Percentiles rank a stretch among this genome's conserved stretches.
Evolutionary conservation across 2,888 invertebrate species (phyloP).

Genomic region (Conchocele bisecta): DNA sequence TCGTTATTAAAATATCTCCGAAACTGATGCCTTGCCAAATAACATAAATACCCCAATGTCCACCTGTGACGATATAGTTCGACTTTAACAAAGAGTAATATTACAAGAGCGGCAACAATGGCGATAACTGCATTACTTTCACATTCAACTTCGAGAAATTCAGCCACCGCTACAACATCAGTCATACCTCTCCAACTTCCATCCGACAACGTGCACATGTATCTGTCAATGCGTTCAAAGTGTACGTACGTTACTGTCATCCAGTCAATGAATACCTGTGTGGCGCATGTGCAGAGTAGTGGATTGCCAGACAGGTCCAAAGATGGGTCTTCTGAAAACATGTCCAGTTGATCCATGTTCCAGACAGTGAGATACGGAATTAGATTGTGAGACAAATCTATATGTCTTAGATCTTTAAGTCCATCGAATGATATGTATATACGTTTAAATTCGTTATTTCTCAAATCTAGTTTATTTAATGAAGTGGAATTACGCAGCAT

Average conservation of each 20-base stretch:
- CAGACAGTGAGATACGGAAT: neutral
- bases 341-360: slow-evolving; percentile 5
- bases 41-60: slow-evolving; percentile 24
- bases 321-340: neutral
- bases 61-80: slow-evolving; percentile 29
- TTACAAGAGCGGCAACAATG: neutral
- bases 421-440: slow-evolving; percentile 4
- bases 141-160: neutral
- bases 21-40: slow-evolving; percentile 29
- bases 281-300: slow-evolving; percentile 14
- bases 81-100: no score
- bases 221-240: neutral
- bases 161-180: neutral
- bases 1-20: no score
- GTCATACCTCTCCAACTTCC: neutral
- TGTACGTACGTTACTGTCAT: neutral
- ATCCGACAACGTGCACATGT: slow-evolving; percentile 8
- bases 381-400: slow-evolving; percentile 14
- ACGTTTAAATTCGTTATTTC: slow-evolving; percentile 7
- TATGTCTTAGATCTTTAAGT: neutral
- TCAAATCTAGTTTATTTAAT: slow-evolving; percentile 7
- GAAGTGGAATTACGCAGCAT: no score
- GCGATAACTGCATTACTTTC: slow-evolving; percentile 1
- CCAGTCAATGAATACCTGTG: slow-evolving; percentile 19
- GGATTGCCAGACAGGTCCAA: slow-evolving; percentile 11